Evolutionary conservation across 1,140 invertebrate genomes (phyloP).

Genomic region (Thaumetopoea pityocampa): DNA sequence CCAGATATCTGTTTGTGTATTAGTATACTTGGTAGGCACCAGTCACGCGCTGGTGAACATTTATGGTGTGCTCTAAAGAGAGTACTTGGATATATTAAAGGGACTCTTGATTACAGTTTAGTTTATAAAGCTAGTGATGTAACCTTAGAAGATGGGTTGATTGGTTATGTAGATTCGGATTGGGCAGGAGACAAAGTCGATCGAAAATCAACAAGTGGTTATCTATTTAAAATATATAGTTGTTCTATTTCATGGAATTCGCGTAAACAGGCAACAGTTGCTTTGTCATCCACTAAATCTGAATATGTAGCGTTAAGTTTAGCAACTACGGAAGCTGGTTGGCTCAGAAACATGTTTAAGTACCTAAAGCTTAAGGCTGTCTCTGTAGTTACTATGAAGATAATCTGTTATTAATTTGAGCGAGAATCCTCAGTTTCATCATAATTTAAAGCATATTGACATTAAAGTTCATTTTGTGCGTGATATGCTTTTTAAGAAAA

Average conservation of each 20-base stretch:
- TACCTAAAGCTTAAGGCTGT: too few relatives aligned
- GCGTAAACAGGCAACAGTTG: slow-evolving; percentile 40
- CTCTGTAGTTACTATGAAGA: too few relatives aligned
- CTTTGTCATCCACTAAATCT: slow-evolving; percentile 42
- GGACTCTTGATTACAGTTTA: slow-evolving; percentile 25
- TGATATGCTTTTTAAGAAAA: too few relatives aligned
- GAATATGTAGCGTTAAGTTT: slow-evolving; percentile 43
- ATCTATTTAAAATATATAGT: slow-evolving; percentile 26
- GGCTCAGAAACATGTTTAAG: slow-evolving; percentile 17
- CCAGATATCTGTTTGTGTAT: slow-evolving; percentile 33
- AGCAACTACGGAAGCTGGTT: slow-evolving; percentile 18
- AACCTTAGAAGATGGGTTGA: neutral
- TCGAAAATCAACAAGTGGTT: slow-evolving; percentile 45
- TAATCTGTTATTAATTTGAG: too few relatives aligned
- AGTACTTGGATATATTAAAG: slow-evolving; percentile 40
- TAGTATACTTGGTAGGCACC: slow-evolving; percentile 34
- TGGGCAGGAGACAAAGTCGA: slow-evolving; percentile 31
- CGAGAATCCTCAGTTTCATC: too few relatives aligned
- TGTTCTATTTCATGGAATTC: too few relatives aligned
- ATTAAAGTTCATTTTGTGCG: too few relatives aligned
- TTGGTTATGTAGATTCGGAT: slow-evolving; percentile 49
- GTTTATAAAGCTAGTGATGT: slow-evolving; percentile 7
- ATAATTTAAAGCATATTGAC: too few relatives aligned
- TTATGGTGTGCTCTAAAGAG: slow-evolving; percentile 29
- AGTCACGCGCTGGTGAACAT: slow-evolving; percentile 24